Conservation (phyloP, 1,140 invertebrate genomes). For the Thaumetopoea pityocampa region DNA sequence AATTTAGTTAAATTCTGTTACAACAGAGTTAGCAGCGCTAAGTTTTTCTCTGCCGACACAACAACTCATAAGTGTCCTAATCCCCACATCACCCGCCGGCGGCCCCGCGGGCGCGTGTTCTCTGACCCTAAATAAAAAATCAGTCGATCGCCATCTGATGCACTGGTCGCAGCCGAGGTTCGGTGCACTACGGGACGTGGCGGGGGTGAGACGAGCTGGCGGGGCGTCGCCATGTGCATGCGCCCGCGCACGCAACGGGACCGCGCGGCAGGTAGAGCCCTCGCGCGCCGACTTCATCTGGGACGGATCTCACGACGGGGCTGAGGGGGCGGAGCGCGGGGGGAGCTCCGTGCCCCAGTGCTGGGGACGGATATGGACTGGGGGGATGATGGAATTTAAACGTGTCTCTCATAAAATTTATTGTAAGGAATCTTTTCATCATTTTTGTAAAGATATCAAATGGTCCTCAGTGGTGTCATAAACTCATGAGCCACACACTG, state of each 20-base stretch:
- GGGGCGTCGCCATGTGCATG: slow-evolving; percentile 32
- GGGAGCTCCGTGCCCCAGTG: no score
- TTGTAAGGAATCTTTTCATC: no score
- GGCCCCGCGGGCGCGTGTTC: slow-evolving; percentile 28
- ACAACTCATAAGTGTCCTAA: no score
- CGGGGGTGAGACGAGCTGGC: slow-evolving; percentile 23
- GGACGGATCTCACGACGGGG: slow-evolving; percentile 46
- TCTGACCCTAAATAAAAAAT: slow-evolving; percentile 36
- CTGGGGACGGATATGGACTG: slow-evolving; percentile 1
- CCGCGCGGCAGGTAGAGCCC: slow-evolving; percentile 55
- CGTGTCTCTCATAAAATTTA: no score
- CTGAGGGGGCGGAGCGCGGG: slow-evolving; percentile 44
- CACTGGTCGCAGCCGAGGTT: slow-evolving; percentile 40
- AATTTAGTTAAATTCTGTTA: no score
- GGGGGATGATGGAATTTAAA: no score
- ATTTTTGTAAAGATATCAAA: no score
- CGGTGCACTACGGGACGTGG: slow-evolving; percentile 44
- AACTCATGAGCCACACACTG: no score
- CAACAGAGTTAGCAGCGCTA: no score
- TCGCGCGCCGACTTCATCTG: slow-evolving; percentile 48
- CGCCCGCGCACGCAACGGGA: slow-evolving; percentile 52
- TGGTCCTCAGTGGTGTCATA: no score
- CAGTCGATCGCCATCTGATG: slow-evolving; percentile 57
- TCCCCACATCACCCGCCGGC: no score
- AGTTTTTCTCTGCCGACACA: no score